Conservation (phyloP, 1,140 invertebrate genomes). For the Solenopsis fugax region DNA sequence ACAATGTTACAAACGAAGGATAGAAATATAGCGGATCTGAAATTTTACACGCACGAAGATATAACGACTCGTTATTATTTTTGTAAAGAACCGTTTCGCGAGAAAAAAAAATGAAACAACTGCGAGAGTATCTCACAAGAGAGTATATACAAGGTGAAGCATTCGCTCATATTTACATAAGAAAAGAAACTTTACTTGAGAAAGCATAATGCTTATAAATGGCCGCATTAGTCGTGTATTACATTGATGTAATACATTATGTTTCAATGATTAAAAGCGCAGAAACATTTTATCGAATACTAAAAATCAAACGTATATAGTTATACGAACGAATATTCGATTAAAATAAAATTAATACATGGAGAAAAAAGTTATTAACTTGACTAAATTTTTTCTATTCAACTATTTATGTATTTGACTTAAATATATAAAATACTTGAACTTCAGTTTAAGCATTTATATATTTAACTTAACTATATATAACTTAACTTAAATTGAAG, state of each 20-base stretch:
- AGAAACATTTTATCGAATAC: not conserved
- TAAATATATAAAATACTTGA: too few relatives aligned
- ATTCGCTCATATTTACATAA: conserved; percentile 79
- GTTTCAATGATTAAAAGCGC: conserved; percentile 1
- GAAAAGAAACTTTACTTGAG: conserved; percentile 75
- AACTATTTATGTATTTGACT: too few relatives aligned
- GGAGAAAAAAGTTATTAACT: too few relatives aligned
- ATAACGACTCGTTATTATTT: conserved; percentile 27
- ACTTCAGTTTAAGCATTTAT: too few relatives aligned
- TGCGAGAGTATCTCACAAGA: conserved; percentile 59
- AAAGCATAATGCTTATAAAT: conserved; percentile 80
- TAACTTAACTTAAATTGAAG: too few relatives aligned
- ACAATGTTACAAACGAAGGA: conserved; percentile 10
- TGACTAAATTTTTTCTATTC: too few relatives aligned
- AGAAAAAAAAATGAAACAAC: conserved; percentile 26
- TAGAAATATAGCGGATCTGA: not conserved
- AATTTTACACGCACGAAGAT: not conserved
- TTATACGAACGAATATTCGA: not conserved
- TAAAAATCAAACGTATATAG: not conserved
- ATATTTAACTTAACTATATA: too few relatives aligned
- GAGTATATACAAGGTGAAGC: conserved; percentile 49
- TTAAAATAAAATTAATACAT: not conserved
- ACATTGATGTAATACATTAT: conserved; percentile 73
- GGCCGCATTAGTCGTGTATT: conserved; percentile 78
- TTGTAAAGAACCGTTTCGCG: not conserved